These are phyloP conservation scores for Muntiacus muntjak DNA, from an alignment of 2,113 vertebrate species.

Conservation along the genomic window DNA sequence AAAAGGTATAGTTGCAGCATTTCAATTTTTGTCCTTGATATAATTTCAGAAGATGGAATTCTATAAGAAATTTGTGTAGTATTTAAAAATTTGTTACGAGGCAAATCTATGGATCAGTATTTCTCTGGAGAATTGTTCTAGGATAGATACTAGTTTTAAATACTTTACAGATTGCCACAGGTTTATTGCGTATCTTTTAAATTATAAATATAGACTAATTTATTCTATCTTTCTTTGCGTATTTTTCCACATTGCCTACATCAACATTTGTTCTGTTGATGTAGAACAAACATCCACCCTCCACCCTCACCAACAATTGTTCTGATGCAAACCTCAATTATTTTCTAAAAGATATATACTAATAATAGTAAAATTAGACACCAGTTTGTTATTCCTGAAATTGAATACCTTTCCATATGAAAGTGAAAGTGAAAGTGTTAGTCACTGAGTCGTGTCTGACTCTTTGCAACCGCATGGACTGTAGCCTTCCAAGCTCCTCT, in stretches of 20 bases:
- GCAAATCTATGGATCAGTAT: background rate
- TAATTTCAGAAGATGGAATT: background rate
- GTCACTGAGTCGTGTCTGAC: background rate
- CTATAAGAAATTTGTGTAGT: background rate
- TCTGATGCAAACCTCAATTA: background rate
- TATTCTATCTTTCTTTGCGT: background rate
- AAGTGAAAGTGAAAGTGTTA: background rate
- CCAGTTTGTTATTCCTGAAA: background rate
- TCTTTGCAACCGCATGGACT: background rate
- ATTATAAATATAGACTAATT: background rate
- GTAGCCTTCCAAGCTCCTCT: background rate
- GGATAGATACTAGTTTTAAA: background rate
- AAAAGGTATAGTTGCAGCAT: background rate
- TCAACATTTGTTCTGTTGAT: too few relatives aligned
- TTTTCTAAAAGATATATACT: background rate
- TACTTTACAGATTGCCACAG: background rate
- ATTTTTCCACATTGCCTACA: background rate
- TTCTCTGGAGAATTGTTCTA: background rate
- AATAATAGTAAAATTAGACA: background rate
- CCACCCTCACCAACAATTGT: background rate
- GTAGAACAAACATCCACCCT: too few relatives aligned
- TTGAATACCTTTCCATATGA: background rate
- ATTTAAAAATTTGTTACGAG: background rate
- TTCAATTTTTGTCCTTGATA: background rate
- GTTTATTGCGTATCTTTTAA: background rate